Evolutionary conservation across 2,113 vertebrate species (phyloP).

Genomic region (Murina feae): DNA sequence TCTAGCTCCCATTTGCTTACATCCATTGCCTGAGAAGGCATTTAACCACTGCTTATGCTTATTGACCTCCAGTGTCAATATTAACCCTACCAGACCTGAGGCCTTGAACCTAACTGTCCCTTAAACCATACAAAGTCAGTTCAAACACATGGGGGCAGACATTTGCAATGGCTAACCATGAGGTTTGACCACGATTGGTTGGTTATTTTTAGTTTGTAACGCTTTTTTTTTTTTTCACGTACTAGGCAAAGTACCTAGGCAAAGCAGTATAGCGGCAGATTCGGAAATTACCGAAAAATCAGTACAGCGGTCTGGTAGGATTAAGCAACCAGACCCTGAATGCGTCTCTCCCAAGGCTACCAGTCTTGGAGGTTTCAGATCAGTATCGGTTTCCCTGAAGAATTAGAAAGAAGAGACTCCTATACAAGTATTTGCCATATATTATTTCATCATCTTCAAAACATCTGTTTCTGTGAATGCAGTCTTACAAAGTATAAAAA

Average conservation of each 20-base stretch:
- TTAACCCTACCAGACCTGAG: too few relatives aligned
- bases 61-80: neutral
- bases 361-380: neutral
- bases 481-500: neutral
- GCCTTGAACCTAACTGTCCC: too few relatives aligned
- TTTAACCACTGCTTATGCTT: neutral
- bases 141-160: too few relatives aligned
- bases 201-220: too few relatives aligned
- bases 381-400: neutral
- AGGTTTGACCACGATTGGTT: too few relatives aligned
- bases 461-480: neutral
- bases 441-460: neutral
- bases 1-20: neutral
- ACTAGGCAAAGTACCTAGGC: too few relatives aligned
- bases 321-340: neutral
- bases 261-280: too few relatives aligned
- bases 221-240: too few relatives aligned
- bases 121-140: too few relatives aligned
- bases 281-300: too few relatives aligned
- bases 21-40: neutral
- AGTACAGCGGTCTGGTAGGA: too few relatives aligned
- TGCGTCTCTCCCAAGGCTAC: neutral
- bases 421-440: neutral
- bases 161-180: too few relatives aligned
- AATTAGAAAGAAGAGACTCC: neutral